Evolutionary conservation across 37 sponge, comb jelly and placozoan genomes (phyloP).

Genomic region (Aplysina aerophoba): DNA sequence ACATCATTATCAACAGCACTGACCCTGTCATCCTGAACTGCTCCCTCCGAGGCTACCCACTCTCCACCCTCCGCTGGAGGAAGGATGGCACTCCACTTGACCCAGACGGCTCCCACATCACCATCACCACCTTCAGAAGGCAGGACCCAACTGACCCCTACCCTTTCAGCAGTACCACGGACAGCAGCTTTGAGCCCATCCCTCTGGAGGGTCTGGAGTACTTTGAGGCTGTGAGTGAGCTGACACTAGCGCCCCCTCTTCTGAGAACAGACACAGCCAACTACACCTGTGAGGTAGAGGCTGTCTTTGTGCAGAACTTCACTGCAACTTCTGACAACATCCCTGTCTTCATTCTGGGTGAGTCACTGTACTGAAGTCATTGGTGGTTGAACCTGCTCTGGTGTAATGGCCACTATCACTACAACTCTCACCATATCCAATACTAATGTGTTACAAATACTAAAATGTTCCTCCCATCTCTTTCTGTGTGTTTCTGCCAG

Average conservation of each 20-base stretch:
- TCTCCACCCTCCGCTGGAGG: background rate
- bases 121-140: background rate
- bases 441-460: too few species aligned
- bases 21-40: background rate
- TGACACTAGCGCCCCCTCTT: constrained; percentile 30
- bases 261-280: constrained; percentile 64
- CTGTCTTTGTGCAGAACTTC: constrained; percentile 10
- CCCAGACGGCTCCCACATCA: background rate
- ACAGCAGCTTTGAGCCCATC: background rate
- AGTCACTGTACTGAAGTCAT: background rate
- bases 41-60: background rate
- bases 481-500: too few species aligned
- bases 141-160: background rate
- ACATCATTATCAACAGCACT: background rate
- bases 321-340: constrained; percentile 12
- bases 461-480: too few species aligned
- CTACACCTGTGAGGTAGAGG: constrained; percentile 61
- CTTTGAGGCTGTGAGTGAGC: constrained; percentile 43
- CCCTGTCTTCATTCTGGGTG: constrained; percentile 48
- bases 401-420: too few species aligned
- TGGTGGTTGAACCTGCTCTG: too few species aligned
- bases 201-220: background rate
- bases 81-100: background rate
- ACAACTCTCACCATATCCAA: too few species aligned
- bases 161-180: background rate